Conservation (phyloP, 2,888 invertebrate species). For the Tubulanus polymorphus region DNA sequence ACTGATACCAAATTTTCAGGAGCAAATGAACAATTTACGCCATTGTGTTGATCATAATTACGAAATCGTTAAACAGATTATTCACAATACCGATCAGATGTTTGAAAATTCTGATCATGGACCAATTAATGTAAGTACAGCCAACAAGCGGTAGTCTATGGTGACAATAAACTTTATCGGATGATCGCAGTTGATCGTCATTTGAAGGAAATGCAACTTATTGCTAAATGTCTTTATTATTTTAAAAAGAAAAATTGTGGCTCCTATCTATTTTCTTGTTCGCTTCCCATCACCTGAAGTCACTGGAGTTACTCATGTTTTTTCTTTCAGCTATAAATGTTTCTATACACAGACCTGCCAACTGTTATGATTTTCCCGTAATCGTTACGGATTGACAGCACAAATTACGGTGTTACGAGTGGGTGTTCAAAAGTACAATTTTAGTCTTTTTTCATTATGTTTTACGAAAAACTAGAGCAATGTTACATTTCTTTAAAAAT, state of each 20-base stretch:
- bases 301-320: too few relatives aligned
- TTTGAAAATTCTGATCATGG: constrained; percentile 67
- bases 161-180: not conserved
- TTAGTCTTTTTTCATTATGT: too few relatives aligned
- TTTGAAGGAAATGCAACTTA: not conserved
- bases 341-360: too few relatives aligned
- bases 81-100: constrained; percentile 75
- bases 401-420: too few relatives aligned
- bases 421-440: too few relatives aligned
- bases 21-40: constrained; percentile 71
- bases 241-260: not conserved
- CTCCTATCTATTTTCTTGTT: too few relatives aligned
- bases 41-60: constrained; percentile 71
- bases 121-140: constrained; percentile 9
- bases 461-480: too few relatives aligned
- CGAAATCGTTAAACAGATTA: constrained; percentile 65
- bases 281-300: too few relatives aligned
- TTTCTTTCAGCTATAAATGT: too few relatives aligned
- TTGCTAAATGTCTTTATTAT: not conserved
- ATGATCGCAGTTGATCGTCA: not conserved
- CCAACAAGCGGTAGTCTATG: not conserved
- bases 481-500: too few relatives aligned
- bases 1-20: constrained; percentile 69
- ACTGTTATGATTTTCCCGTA: too few relatives aligned
- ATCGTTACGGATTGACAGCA: too few relatives aligned